Evolutionary conservation across 2,113 vertebrate genomes (phyloP), one percentile per base, ranked within the genome.

Genomic region (Pseudolaguvia tuberculata): DNA sequence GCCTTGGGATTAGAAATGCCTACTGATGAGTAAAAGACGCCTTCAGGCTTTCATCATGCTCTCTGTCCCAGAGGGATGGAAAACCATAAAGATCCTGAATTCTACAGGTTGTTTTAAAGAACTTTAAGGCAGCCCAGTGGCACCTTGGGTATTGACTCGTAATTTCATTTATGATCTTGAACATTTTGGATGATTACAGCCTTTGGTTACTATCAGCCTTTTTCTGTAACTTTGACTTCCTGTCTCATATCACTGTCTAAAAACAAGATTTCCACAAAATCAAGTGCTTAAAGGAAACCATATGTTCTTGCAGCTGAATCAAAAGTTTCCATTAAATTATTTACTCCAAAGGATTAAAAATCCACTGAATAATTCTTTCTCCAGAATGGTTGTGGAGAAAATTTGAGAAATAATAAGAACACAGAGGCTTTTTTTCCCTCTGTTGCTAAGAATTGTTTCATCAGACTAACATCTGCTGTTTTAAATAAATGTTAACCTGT

Each of bases 11-110:
- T 27, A 80, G 69, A 68, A 77, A 76, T 42, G 80, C 78, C 85
- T 87, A 83, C 86, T 86, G 87, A 88, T 78, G 84, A 85, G 82
- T 50, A 74, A 83, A 82, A 80, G 73, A 48, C 58, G 69, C 86
- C 87, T 84, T 81, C 74, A 78, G 84, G 84, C 83, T 42, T 80
- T 75, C 55, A 68, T 83, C 82, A 81, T 80, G 78, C 83, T 78
- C 80, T 66, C 72, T 51, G 63, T 68, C 69, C 65, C 74, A 29
- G 74, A 21, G 53, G 58, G 57, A 56, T 69, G 72, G 76, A 35
- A 55, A 47, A 39, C 27, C 23, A 66, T 72, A 13, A 57, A 69
- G 53, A 50, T 35, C 27, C 39, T 14, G 42, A 39, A 25, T 56
- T 29, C 17, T 39, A 39, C 51, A 65, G 59, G 61, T 55, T 65